phyloP scores from a whole-genome alignment of 2,797 vertebrate species.

The Tinamus major region DNA sequence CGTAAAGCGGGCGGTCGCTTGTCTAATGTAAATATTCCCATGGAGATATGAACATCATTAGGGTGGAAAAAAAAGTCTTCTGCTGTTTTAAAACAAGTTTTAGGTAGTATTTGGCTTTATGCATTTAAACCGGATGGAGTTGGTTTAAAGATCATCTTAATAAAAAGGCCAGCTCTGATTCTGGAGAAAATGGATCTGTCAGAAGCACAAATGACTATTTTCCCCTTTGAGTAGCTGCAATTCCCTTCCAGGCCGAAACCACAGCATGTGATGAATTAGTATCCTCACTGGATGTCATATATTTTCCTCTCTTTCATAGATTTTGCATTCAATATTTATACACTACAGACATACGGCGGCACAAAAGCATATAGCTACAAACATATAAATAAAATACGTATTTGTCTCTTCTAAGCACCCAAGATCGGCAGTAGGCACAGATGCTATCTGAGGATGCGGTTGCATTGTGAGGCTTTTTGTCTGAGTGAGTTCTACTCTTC shows the following conservation, averaged over 20 bases:
- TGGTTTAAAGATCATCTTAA: not conserved
- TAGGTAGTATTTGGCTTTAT: not conserved
- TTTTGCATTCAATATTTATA: not conserved
- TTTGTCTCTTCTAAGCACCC: not conserved
- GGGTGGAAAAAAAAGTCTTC: not conserved
- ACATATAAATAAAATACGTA: rapidly evolving
- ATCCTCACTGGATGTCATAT: not conserved
- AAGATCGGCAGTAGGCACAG: not conserved
- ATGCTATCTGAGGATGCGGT: not conserved
- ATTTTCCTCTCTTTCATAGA: not conserved
- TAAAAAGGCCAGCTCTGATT: not conserved
- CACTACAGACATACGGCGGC: rapidly evolving
- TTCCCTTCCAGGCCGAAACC: not conserved
- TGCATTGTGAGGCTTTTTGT: not conserved
- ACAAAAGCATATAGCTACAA: not conserved
- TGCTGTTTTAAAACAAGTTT: not conserved
- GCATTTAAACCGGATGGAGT: rapidly evolving
- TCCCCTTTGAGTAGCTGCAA: not conserved
- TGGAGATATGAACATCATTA: not conserved
- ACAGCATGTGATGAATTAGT: not conserved
- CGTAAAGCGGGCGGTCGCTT: not conserved
- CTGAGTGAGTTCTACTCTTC: not conserved
- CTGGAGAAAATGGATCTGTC: not conserved
- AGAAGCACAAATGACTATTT: not conserved
- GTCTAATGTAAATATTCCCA: not conserved